These are phyloP conservation scores for Acanthococcus lagerstroemiae DNA, from an alignment of 2,888 invertebrate genomes.

Conservation along the genomic window DNA sequence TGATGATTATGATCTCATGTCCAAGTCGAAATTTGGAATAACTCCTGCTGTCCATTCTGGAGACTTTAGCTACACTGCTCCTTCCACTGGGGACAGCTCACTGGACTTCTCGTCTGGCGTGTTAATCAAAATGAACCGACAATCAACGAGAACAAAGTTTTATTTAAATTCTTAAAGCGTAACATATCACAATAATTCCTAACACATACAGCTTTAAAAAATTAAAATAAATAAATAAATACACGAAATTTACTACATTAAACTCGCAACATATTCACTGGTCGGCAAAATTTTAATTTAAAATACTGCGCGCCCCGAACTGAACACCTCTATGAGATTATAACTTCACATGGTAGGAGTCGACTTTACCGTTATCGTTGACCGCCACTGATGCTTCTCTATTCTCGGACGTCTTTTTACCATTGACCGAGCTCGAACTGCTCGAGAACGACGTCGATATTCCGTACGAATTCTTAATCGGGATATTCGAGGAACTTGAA, in stretches of 20 bases:
- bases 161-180: background rate
- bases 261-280: background rate
- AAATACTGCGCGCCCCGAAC: background rate
- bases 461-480: conserved; percentile 40
- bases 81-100: too few relatives aligned
- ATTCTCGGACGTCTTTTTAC: conserved; percentile 46
- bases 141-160: too few relatives aligned
- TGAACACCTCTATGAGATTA: background rate
- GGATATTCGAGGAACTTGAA: background rate
- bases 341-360: conserved; percentile 44
- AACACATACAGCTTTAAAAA: too few relatives aligned
- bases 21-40: too few relatives aligned
- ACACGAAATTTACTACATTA: background rate
- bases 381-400: conserved; percentile 55
- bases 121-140: too few relatives aligned
- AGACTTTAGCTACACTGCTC: too few relatives aligned
- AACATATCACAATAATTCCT: background rate
- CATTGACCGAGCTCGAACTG: conserved; percentile 50
- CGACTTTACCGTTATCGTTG: conserved; percentile 63
- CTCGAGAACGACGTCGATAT: conserved; percentile 57
- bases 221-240: background rate
- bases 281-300: background rate
- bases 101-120: too few relatives aligned
- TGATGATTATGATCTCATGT: too few relatives aligned
- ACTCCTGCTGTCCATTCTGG: too few relatives aligned